These are phyloP conservation scores for Pyrochroa serraticornis DNA, from an alignment of 2,888 invertebrate species.

Conservation along the genomic window DNA sequence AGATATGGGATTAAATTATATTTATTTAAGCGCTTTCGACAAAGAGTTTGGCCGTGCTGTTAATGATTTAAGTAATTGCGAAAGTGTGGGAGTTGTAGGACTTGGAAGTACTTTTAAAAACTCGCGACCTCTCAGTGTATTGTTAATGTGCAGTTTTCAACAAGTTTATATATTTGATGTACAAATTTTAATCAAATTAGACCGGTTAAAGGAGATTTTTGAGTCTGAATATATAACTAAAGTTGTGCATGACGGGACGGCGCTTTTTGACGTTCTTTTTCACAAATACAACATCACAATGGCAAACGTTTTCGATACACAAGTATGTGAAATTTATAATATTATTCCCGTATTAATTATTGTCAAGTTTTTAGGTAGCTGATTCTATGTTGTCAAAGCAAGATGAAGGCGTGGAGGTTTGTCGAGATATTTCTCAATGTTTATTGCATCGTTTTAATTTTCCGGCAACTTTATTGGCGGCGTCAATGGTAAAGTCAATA, in stretches of 20 bases:
- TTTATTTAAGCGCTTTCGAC: not conserved
- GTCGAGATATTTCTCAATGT: conserved; percentile 10
- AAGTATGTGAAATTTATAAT: not conserved
- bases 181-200: conserved; percentile 1
- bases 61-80: conserved; percentile 7
- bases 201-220: conserved; percentile 60
- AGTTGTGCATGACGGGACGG: conserved; percentile 66
- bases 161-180: conserved; percentile 25
- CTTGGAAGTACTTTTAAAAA: conserved; percentile 9
- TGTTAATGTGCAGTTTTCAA: conserved; percentile 14
- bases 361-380: conserved; percentile 44
- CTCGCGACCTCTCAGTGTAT: conserved; percentile 7
- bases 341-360: not conserved
- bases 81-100: conserved; percentile 19
- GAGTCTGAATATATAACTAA: conserved; percentile 60
- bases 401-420: not conserved
- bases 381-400: conserved; percentile 3
- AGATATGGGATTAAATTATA: not conserved
- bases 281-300: conserved; percentile 65
- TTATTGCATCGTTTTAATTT: conserved; percentile 21
- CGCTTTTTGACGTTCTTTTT: conserved; percentile 64
- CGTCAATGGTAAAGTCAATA: conserved; percentile 9
- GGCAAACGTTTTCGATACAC: conserved; percentile 66
- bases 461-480: conserved; percentile 11
- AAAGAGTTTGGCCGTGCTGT: conserved; percentile 1